Percentiles rank a stretch among this genome's conserved stretches.
Evolutionary conservation across 2,888 invertebrate genomes (phyloP).

Genomic region (Caenorhabditis japonica): DNA sequence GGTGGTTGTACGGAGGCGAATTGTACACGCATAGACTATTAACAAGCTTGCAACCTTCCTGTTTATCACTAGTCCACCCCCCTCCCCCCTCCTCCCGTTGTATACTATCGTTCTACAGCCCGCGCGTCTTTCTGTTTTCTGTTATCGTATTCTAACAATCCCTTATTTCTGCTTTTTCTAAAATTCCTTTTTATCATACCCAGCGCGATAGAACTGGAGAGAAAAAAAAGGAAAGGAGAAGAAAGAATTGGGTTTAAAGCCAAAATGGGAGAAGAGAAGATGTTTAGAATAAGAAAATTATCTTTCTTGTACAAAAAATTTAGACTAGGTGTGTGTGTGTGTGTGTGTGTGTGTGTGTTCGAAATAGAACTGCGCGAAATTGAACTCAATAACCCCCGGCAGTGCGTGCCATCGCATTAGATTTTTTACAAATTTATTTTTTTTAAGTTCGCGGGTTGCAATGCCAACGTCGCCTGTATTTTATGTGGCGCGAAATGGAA

Average conservation of each 20-base stretch:
- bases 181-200: conserved; percentile 11
- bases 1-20: conserved; percentile 6
- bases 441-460: no score
- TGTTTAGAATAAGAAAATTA: conserved; percentile 5
- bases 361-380: no score
- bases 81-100: no score
- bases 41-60: conserved; percentile 58
- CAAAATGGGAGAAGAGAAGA: not conserved
- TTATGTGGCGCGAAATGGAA: conserved; percentile 8
- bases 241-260: not conserved
- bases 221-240: not conserved
- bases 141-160: no score
- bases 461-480: no score
- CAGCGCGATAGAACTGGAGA: conserved; percentile 8
- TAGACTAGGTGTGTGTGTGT: no score
- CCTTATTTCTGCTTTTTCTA: not conserved
- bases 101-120: conserved; percentile 6
- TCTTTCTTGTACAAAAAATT: no score
- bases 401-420: no score
- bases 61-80: conserved; percentile 44
- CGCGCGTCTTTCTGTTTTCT: not conserved
- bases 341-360: no score
- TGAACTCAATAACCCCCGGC: no score
- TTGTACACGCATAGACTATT: conserved; percentile 45
- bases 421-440: no score